A percentile compares a stretch with the other conserved stretches of the same genome.
phyloP scores from a whole-genome alignment of 2,888 invertebrate genomes.

The Dicranocentrus wangi region DNA sequence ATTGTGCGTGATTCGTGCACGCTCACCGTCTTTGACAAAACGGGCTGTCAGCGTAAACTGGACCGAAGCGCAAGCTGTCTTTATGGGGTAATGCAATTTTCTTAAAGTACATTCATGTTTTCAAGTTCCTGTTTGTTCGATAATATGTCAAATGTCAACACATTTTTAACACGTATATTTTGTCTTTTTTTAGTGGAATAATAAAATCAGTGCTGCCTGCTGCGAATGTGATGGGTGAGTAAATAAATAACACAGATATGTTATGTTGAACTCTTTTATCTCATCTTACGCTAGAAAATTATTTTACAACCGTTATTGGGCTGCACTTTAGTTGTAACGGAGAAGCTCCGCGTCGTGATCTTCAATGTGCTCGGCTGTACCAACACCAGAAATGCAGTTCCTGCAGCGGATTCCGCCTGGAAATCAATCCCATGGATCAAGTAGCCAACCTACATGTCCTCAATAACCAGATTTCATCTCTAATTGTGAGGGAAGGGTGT shows the following conservation, averaged over 20 bases:
- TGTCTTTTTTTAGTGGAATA: slow-evolving; percentile 40
- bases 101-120: slow-evolving; percentile 1
- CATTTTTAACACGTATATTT: slow-evolving; percentile 7
- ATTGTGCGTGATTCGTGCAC: slow-evolving; percentile 60
- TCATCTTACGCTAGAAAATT: too few species aligned
- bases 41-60: slow-evolving; percentile 51
- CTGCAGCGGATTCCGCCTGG: slow-evolving; percentile 63
- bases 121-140: background rate
- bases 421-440: slow-evolving; percentile 61
- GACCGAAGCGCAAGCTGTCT: slow-evolving; percentile 60
- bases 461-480: slow-evolving; percentile 63
- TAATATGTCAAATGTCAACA: slow-evolving; percentile 7
- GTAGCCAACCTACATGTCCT: slow-evolving; percentile 60
- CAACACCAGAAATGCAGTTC: slow-evolving; percentile 63
- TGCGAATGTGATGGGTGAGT: slow-evolving; percentile 65
- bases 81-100: slow-evolving; percentile 49
- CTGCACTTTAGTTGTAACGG: slow-evolving; percentile 62
- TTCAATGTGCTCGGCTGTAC: slow-evolving; percentile 62
- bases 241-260: too few species aligned
- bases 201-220: slow-evolving; percentile 56
- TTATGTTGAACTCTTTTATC: background rate
- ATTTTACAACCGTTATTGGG: too few species aligned
- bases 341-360: slow-evolving; percentile 42
- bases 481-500: slow-evolving; percentile 59
- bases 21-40: slow-evolving; percentile 64